Base-by-base conservation (phyloP, 2,113 vertebrate species). In the Myiagra hebetior region DNA sequence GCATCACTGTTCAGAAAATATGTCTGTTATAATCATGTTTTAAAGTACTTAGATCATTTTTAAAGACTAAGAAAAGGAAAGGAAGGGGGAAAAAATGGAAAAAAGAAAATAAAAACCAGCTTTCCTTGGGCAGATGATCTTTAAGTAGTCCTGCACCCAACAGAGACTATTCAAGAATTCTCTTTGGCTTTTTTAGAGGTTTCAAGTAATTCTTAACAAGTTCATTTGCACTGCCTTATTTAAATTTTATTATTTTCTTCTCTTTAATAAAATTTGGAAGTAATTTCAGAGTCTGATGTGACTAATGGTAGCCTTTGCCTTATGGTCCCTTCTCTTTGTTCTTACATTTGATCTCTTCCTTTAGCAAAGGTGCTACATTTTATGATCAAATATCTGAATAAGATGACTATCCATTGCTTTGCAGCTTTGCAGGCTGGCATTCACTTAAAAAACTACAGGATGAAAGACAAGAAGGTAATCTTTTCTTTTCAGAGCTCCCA, bases 31-130 rank as follows among this genome's bases (percentile, higher is more conserved):
- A n/a, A 91, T 23, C 6, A 26, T 68, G 12, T 52, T 84, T 95
- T 95, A 33, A 84, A 37, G 35, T 53, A 35, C n/a, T 81, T 28
- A 76, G 56, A 83, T 44, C 3, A 67, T 81, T 85, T n/a, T 91
- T 53, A 30, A 81, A 52, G 23, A 60, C 9, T 26, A 46, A 69
- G 11, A 18, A 42, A 44, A 63, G 4, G 11, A 69, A 53, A 9
- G 6, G 37, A 53, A 7, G 4, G 31, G 4, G 0, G 0, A 2
- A 24, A 9, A 4, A 3, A 4, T 2, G 2, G 1, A n/a, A 56
- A 16, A 1, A 8, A 20, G 5, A 28, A 19, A 23, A 26, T 4
- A 39, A 39, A 35, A 4, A 39, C 39, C 93, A 68, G 12, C 4
- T 73, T 9, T 41, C 35, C 16, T 50, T 59, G 6, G 7, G 13